Percentiles rank a stretch among this genome's conserved stretches.
phyloP scores from a whole-genome alignment of 1,140 invertebrate genomes.

The Cephus cinctus region DNA sequence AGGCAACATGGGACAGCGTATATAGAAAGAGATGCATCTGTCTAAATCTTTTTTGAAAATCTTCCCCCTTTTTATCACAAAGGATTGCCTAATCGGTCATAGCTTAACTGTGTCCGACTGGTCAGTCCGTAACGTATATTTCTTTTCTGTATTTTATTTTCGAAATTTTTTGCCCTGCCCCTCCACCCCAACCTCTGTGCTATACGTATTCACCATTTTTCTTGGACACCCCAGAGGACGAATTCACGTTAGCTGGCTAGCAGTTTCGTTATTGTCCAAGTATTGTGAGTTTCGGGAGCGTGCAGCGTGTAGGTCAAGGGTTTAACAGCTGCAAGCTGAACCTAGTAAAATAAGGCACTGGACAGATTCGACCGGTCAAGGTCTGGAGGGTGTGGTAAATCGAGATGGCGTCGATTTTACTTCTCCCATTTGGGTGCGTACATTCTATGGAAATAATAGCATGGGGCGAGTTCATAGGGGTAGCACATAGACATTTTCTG shows the following conservation, averaged over 20 bases:
- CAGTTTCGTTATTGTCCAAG: not conserved
- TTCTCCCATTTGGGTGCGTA: not conserved
- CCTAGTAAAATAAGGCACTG: not conserved
- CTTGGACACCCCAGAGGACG: too few relatives aligned
- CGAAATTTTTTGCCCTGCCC: too few relatives aligned
- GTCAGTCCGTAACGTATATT: constrained; percentile 9
- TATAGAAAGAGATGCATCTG: constrained; percentile 24
- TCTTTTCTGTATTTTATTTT: too few relatives aligned
- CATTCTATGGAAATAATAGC: not conserved
- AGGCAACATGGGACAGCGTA: too few relatives aligned
- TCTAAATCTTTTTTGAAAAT: constrained; percentile 18
- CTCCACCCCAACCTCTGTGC: not conserved
- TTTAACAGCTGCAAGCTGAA: constrained; percentile 40
- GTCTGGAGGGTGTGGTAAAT: constrained; percentile 2
- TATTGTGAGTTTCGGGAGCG: not conserved
- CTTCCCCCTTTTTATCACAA: constrained; percentile 20
- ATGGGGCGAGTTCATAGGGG: constrained; percentile 7
- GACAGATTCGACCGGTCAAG: constrained; percentile 17
- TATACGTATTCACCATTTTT: constrained; percentile 7
- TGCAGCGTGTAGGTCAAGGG: constrained; percentile 39
- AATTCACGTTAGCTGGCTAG: too few relatives aligned
- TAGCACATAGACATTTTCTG: not conserved
- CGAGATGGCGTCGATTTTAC: not conserved
- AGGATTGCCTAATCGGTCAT: constrained; percentile 26
- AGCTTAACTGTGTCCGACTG: constrained; percentile 17